These are phyloP conservation scores for Ceratitis capitata DNA, from an alignment of 1,140 invertebrate species.

Conservation along the genomic window DNA sequence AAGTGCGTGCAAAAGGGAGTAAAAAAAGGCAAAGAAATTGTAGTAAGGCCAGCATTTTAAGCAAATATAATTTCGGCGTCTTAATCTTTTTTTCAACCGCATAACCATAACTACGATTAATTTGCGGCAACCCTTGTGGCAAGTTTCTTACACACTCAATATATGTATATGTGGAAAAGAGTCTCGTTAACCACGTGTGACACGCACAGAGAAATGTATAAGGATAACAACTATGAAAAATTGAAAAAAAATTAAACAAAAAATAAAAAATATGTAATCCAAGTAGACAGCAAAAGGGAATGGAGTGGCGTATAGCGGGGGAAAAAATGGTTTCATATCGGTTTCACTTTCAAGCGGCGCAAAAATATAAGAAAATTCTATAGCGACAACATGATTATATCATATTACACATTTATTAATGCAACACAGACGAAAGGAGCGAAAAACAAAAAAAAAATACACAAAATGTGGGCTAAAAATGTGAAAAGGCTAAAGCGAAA, in stretches of 20 bases:
- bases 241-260: not conserved
- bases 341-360: constrained; percentile 3
- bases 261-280: not conserved
- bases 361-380: not conserved
- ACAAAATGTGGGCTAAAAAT: not conserved
- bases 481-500: not conserved
- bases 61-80: not conserved
- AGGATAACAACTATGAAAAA: not conserved
- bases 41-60: not conserved
- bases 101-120: constrained; percentile 17
- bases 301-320: not conserved
- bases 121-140: constrained; percentile 17
- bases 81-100: too few species aligned
- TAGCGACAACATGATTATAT: constrained; percentile 30
- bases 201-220: not conserved
- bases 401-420: constrained; percentile 20
- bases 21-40: too few species aligned
- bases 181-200: constrained; percentile 1
- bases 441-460: not conserved
- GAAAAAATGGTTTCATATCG: not conserved
- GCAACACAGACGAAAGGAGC: too few species aligned
- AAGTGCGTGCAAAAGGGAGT: not conserved
- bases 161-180: not conserved
- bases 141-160: too few species aligned
- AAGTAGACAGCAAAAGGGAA: not conserved